phyloP scores from a whole-genome alignment of 2,113 vertebrate species.

The Podarcis muralis region DNA sequence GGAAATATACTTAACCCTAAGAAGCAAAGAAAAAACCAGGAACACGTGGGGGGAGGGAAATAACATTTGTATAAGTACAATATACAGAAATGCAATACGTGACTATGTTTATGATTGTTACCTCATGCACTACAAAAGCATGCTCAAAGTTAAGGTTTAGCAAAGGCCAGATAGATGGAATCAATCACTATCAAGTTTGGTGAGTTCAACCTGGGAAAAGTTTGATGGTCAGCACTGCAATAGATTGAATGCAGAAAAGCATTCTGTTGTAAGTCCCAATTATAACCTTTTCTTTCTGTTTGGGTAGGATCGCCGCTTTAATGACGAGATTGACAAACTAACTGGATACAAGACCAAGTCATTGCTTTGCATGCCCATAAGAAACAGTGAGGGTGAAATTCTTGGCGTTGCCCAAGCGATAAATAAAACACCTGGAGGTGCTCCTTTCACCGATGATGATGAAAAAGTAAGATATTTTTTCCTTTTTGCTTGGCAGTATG shows the following conservation, averaged over 20 bases:
- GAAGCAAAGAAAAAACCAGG: not conserved
- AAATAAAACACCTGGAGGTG: slow-evolving; percentile 93
- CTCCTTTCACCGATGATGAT: slow-evolving; percentile 93
- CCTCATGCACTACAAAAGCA: not conserved
- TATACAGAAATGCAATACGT: not conserved
- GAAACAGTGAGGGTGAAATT: slow-evolving; percentile 93
- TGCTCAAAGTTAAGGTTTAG: not conserved
- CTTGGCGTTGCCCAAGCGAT: slow-evolving; percentile 97
- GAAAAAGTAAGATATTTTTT: slow-evolving; percentile 86
- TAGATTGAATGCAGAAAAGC: not conserved
- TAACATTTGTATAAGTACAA: not conserved
- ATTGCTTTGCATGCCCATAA: slow-evolving; percentile 95
- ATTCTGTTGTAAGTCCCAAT: not conserved
- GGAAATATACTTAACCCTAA: too few relatives aligned
- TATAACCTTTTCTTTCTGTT: slow-evolving; percentile 47
- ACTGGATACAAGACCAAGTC: slow-evolving; percentile 99
- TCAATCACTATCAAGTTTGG: not conserved
- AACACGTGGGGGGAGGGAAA: not conserved
- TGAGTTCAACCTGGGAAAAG: not conserved
- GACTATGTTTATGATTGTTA: too few relatives aligned
- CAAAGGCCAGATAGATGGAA: not conserved
- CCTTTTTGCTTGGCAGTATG: not conserved
- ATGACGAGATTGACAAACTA: slow-evolving; percentile 97
- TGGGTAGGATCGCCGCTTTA: slow-evolving; percentile 93
- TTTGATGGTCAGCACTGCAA: not conserved